A percentile compares a stretch with the other conserved stretches of the same genome.
Conservation (phyloP, 2,113 vertebrate species). For the Misgurnus mizolepis region DNA sequence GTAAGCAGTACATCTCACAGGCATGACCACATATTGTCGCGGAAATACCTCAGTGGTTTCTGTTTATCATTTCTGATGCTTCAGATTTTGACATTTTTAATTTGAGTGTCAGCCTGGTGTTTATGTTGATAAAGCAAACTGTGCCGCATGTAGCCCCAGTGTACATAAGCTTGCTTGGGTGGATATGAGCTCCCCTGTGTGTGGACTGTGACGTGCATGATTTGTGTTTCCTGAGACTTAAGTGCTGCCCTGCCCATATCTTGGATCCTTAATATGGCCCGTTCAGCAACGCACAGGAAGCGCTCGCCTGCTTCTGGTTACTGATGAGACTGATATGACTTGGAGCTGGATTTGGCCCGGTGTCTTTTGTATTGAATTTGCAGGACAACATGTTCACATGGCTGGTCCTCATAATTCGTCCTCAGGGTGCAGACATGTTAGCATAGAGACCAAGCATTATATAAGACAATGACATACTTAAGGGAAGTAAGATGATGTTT, state of each 20-base stretch:
- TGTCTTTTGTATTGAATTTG: slow-evolving; percentile 57
- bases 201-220: slow-evolving; percentile 45
- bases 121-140: slow-evolving; percentile 9
- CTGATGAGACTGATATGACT: slow-evolving; percentile 50
- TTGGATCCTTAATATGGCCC: slow-evolving; percentile 37
- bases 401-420: slow-evolving; percentile 65
- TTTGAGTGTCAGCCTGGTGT: background rate
- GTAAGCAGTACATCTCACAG: no score
- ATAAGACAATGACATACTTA: slow-evolving; percentile 51
- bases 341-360: slow-evolving; percentile 53
- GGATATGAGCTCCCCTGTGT: slow-evolving; percentile 28
- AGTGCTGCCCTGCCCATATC: slow-evolving; percentile 52
- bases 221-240: slow-evolving; percentile 21
- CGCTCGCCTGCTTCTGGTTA: slow-evolving; percentile 48
- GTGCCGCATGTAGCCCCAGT: slow-evolving; percentile 14
- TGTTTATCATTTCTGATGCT: background rate
- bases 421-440: slow-evolving; percentile 58
- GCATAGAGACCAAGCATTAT: slow-evolving; percentile 54
- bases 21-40: no score
- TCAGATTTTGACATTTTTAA: background rate
- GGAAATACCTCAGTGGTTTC: background rate
- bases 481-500: background rate
- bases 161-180: background rate
- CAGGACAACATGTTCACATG: slow-evolving; percentile 61
- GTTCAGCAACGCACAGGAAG: slow-evolving; percentile 56